These are phyloP conservation scores for Drosophila affinis DNA, from an alignment of 2,888 invertebrate species.

Conservation along the genomic window DNA sequence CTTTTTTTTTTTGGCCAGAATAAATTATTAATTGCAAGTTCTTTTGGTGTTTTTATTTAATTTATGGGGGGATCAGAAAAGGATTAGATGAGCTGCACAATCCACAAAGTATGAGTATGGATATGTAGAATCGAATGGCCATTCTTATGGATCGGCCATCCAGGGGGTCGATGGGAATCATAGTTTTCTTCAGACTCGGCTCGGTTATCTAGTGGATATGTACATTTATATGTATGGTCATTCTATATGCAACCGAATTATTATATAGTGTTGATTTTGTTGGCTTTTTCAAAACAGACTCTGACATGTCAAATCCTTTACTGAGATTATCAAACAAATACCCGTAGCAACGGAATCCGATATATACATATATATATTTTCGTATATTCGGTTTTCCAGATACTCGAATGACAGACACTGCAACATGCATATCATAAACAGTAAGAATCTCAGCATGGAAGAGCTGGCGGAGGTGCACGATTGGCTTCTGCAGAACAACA, in stretches of 20 bases:
- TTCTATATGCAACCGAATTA: no score
- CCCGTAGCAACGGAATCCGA: background rate
- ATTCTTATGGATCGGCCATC: no score
- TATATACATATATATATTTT: background rate
- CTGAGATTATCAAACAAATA: background rate
- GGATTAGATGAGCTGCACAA: background rate
- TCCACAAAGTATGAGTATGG: background rate
- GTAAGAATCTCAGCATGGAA: slow-evolving; percentile 45
- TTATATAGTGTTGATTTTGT: no score
- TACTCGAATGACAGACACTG: background rate
- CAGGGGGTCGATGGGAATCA: no score
- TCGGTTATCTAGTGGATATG: no score
- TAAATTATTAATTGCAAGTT: slow-evolving; percentile 27
- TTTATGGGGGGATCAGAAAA: background rate
- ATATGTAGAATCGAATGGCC: no score
- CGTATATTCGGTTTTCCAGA: background rate
- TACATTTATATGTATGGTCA: no score
- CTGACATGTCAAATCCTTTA: background rate
- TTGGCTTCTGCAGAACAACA: slow-evolving; percentile 60
- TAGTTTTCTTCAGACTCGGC: no score
- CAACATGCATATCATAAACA: slow-evolving; percentile 56
- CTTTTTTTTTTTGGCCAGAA: slow-evolving; percentile 54
- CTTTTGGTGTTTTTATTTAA: background rate
- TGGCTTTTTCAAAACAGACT: no score
- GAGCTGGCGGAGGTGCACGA: slow-evolving; percentile 58